Percentiles rank a stretch among this genome's conserved stretches.
phyloP scores from a whole-genome alignment of 2,113 vertebrate genomes.

The Prolemur simus region DNA sequence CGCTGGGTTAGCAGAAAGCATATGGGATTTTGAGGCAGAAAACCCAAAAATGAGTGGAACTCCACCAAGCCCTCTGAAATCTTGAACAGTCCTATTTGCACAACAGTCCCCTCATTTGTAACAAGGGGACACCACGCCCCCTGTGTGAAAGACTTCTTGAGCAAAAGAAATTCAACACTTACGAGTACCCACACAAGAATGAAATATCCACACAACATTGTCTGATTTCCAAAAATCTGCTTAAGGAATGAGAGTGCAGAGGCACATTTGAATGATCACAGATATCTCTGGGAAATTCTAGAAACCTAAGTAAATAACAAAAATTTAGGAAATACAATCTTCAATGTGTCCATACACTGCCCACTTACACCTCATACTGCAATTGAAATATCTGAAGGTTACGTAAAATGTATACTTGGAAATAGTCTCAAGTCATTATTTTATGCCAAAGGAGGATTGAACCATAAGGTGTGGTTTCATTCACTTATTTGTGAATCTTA shows the following conservation, averaged over 20 bases:
- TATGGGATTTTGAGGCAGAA: not conserved
- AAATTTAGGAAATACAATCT: not conserved
- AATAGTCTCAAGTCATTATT: not conserved
- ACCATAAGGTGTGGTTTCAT: not conserved
- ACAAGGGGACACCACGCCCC: fast-evolving
- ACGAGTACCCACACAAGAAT: fast-evolving
- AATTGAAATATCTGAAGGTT: not conserved
- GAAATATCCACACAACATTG: not conserved
- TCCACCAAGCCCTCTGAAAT: not conserved
- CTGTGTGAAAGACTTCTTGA: not conserved
- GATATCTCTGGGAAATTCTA: not conserved
- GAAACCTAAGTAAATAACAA: not conserved
- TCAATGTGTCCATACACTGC: not conserved
- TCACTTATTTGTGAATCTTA: not conserved
- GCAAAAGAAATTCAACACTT: not conserved
- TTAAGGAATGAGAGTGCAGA: not conserved
- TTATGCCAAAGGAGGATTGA: not conserved
- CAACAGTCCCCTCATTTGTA: fast-evolving
- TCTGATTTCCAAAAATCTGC: not conserved
- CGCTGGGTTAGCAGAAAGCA: not conserved
- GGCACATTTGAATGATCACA: not conserved
- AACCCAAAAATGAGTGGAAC: fast-evolving
- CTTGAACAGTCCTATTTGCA: fast-evolving
- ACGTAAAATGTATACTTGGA: not conserved
- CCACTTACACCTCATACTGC: fast-evolving